Percentiles rank a stretch among this genome's conserved stretches.
These are phyloP conservation scores for Anticlea derivata DNA, from an alignment of 2,888 invertebrate species.

Conservation along the genomic window DNA sequence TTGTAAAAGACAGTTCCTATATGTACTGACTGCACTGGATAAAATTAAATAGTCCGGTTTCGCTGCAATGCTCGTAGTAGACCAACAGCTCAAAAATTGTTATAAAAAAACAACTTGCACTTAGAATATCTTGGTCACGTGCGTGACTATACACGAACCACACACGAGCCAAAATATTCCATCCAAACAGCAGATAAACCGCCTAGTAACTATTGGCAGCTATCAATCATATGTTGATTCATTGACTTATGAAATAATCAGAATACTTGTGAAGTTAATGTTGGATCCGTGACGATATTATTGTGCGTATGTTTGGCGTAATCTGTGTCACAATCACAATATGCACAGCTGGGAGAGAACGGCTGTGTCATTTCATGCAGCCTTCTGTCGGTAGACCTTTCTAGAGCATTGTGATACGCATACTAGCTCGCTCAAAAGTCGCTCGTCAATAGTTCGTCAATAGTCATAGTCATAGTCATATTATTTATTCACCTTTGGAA, in stretches of 20 bases:
- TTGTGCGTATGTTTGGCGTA: background rate
- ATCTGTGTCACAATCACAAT: constrained; percentile 15
- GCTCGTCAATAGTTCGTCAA: too few relatives aligned
- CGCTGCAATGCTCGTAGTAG: too few relatives aligned
- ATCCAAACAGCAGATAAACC: constrained; percentile 19
- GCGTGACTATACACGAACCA: background rate
- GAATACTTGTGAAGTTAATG: constrained; percentile 1
- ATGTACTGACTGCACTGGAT: too few relatives aligned
- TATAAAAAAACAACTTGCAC: too few relatives aligned
- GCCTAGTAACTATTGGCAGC: constrained; percentile 16
- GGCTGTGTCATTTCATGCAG: background rate
- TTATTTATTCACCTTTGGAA: too few relatives aligned
- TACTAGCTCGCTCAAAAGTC: too few relatives aligned
- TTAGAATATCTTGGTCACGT: constrained; percentile 6
- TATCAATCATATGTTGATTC: constrained; percentile 15
- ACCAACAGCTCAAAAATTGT: too few relatives aligned
- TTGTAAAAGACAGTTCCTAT: too few relatives aligned
- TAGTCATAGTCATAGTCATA: too few relatives aligned
- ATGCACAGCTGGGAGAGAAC: constrained; percentile 4
- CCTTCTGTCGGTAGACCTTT: too few relatives aligned
- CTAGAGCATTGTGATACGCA: too few relatives aligned
- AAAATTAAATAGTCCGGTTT: too few relatives aligned
- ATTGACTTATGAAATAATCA: constrained; percentile 18
- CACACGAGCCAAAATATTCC: constrained; percentile 9
- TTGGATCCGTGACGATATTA: background rate